Evolutionary conservation across 2,113 vertebrate genomes (phyloP), one percentile per base, ranked within the genome.

Genomic region (Elaphurus davidianus): DNA sequence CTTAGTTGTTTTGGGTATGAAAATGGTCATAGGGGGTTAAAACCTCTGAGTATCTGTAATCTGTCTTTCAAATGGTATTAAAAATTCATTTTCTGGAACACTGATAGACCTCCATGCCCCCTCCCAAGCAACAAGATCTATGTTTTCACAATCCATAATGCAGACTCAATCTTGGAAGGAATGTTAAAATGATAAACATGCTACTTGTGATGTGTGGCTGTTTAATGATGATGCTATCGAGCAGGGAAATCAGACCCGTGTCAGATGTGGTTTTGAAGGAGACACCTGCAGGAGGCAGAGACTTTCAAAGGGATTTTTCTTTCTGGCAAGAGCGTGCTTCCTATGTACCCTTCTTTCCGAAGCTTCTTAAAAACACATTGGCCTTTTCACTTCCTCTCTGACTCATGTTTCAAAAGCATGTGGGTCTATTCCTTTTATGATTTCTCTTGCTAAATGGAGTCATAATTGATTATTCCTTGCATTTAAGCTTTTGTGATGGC

Each of bases 171-270:
- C 95, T 97, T 93, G 98, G 98, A 99, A 99, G 96, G 89, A 98
- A 99, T 99, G 98, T 50, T 91, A 94, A 98, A 98, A 99, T 99
- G 97, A 99, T 99, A 98, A 99, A 99, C 99, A 98, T 97, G 98
- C 96, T 98, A 96, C 98, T 96, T 92, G 98, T 99, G 99, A 99
- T 98, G 86, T 98, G 98, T 99, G 98, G 98, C 98, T 97, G 98
- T 99, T 99, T 99, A 99, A 99, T 99, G 98, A 98, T 98, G 98
- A 98, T 98, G 98, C 97, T 99, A 99, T 99, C 99, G 99, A 99
- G 98, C 98, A 98, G 87, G 47, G 98, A 99, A 99, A 99, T 99
- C 97, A 99, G 99, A 99, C 98, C 98, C 98, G 95, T 99, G 98
- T 99, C 99, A 99, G 98, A 99, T 99, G 99, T 96, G 98, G 98